Evolutionary conservation across 2,113 vertebrate genomes (phyloP).

Genomic region (Talpa occidentalis): DNA sequence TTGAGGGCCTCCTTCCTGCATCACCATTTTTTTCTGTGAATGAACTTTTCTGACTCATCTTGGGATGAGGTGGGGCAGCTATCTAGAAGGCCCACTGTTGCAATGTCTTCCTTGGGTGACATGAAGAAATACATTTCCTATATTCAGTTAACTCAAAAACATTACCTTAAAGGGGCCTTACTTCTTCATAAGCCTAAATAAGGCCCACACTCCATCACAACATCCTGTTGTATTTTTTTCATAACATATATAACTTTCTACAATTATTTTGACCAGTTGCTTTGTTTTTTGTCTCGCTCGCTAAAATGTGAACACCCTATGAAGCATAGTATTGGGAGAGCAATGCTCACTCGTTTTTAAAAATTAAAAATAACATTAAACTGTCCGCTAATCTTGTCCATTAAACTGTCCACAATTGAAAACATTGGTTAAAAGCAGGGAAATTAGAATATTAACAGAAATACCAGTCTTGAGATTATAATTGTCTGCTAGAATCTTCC

Average conservation of each 20-base stretch:
- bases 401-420: neutral
- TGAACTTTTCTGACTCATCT: neutral
- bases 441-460: neutral
- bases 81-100: neutral
- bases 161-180: neutral
- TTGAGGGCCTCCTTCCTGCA: neutral
- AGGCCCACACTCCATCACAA: neutral
- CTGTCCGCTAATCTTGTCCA: too few relatives aligned
- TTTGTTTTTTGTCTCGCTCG: neutral
- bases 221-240: neutral
- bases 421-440: neutral
- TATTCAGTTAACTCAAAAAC: neutral
- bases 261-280: neutral
- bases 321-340: neutral
- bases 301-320: neutral
- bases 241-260: neutral
- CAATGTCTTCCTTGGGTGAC: neutral
- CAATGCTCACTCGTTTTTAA: neutral
- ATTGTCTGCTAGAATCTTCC: neutral
- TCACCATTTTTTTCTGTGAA: neutral
- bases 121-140: neutral
- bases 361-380: neutral
- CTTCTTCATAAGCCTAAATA: neutral
- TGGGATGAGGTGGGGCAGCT: neutral
- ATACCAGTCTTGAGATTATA: neutral